Evolutionary conservation across 2,888 invertebrate genomes (phyloP).

Genomic region (Didymodactylos carnosus): DNA sequence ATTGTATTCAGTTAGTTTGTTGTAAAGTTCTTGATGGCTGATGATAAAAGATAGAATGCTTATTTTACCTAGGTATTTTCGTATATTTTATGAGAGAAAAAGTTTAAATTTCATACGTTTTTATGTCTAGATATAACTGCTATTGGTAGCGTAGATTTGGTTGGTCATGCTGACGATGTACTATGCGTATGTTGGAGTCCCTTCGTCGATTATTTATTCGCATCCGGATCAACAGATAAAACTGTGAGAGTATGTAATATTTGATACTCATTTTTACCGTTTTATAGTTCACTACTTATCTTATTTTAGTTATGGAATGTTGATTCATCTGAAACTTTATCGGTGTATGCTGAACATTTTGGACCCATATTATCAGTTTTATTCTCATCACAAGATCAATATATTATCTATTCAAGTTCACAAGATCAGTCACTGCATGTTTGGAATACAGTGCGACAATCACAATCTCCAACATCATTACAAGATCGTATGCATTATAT

Average conservation of each 20-base stretch:
- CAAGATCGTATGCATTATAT: no score
- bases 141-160: neutral
- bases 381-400: neutral
- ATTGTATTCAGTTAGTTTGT: neutral
- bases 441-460: neutral
- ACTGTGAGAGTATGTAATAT: neutral
- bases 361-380: neutral
- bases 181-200: neutral
- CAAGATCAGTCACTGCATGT: neutral
- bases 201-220: neutral
- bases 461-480: neutral
- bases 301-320: neutral
- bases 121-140: neutral
- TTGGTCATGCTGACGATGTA: neutral
- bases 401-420: neutral
- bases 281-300: neutral
- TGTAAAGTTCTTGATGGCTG: neutral
- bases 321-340: neutral
- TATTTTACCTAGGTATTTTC: no score
- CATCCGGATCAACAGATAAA: neutral
- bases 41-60: no score
- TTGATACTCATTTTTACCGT: neutral
- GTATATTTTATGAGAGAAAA: no score
- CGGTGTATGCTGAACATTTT: neutral
- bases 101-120: no score